Conservation (phyloP, 2,888 invertebrate genomes). For the Cancer borealis region DNA sequence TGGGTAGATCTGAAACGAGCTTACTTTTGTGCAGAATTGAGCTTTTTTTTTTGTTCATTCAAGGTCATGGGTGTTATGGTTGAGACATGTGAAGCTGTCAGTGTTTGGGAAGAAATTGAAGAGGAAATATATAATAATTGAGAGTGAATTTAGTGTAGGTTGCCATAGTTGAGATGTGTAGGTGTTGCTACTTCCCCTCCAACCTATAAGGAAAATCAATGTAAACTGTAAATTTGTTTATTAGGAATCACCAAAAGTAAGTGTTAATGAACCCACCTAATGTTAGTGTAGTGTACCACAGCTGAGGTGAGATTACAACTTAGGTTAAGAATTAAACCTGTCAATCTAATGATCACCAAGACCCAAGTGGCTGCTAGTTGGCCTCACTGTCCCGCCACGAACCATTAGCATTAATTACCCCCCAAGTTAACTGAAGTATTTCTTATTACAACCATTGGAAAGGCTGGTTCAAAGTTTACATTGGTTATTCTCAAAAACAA, state of each 20-base stretch:
- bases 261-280: not conserved
- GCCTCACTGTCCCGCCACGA: not conserved
- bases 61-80: not conserved
- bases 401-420: not conserved
- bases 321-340: too few relatives aligned
- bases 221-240: not conserved
- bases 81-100: not conserved
- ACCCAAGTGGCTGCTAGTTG: too few relatives aligned
- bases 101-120: not conserved
- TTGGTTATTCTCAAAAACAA: too few relatives aligned
- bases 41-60: not conserved
- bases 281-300: not conserved
- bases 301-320: not conserved
- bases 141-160: not conserved
- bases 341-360: too few relatives aligned
- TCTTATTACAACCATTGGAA: not conserved
- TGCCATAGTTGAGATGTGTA: not conserved
- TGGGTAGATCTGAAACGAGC: slow-evolving; percentile 6
- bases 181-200: not conserved
- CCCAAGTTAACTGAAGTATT: not conserved
- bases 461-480: too few relatives aligned
- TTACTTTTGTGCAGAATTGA: not conserved
- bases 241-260: not conserved
- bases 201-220: not conserved
- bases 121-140: not conserved